Evolutionary conservation across 1,140 invertebrate species (phyloP).

Genomic region (Solenopsis invicta): DNA sequence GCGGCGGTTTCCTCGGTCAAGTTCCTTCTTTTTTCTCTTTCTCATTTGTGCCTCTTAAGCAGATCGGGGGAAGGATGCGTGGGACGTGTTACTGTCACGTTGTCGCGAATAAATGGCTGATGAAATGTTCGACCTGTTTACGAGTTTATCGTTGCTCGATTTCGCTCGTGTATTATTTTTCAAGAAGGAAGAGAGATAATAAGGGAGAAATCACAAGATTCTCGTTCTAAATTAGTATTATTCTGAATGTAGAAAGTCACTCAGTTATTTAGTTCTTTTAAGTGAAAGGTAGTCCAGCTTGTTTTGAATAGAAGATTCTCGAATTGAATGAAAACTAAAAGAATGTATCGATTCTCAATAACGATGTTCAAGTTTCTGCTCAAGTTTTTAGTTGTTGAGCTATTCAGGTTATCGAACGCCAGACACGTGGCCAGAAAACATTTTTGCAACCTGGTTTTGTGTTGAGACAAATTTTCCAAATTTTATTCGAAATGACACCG

Average conservation of each 20-base stretch:
- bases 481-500: neutral
- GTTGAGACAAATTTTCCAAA: neutral
- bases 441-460: neutral
- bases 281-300: neutral
- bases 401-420: no score
- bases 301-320: neutral
- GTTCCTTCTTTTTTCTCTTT: neutral
- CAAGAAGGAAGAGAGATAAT: neutral
- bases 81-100: neutral
- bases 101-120: neutral
- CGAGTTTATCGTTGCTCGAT: neutral
- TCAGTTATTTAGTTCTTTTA: neutral
- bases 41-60: neutral
- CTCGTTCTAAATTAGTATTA: neutral
- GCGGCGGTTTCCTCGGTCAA: neutral
- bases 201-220: neutral
- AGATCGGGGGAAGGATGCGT: neutral
- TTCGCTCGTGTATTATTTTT: neutral
- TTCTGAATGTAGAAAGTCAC: neutral
- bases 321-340: neutral
- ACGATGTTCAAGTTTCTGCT: neutral
- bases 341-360: neutral
- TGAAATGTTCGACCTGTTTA: slow-evolving; percentile 8
- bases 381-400: neutral
- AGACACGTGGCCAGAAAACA: neutral